Percentiles rank a stretch among this genome's conserved stretches.
phyloP scores from a whole-genome alignment of 2,888 invertebrate genomes.

The Onchidella celtica region DNA sequence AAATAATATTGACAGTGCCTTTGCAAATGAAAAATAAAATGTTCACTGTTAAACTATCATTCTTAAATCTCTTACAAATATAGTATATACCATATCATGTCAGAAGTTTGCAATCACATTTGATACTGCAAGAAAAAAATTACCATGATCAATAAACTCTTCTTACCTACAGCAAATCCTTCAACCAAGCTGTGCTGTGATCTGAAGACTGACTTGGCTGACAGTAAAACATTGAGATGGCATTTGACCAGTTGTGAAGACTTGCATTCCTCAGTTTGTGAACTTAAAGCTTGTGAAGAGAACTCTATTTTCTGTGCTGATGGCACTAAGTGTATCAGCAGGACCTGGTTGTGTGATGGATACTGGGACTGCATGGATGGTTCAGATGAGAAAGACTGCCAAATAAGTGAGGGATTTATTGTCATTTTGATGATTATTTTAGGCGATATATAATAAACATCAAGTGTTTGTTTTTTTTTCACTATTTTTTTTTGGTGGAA shows the following conservation, averaged over 20 bases:
- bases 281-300: slow-evolving; percentile 31
- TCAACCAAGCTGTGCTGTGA: slow-evolving; percentile 32
- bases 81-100: too few species aligned
- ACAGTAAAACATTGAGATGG: slow-evolving; percentile 25
- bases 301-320: slow-evolving; percentile 17
- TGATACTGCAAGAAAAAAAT: too few species aligned
- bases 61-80: too few species aligned
- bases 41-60: too few species aligned
- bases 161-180: not conserved
- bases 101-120: too few species aligned
- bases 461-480: too few species aligned
- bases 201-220: slow-evolving; percentile 5
- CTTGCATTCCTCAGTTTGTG: slow-evolving; percentile 33
- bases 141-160: too few species aligned
- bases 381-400: slow-evolving; percentile 36
- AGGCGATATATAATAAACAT: too few species aligned
- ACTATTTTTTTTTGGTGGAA: too few species aligned
- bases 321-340: slow-evolving; percentile 31
- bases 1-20: too few species aligned
- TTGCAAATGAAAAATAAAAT: too few species aligned
- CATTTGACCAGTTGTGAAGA: slow-evolving; percentile 23
- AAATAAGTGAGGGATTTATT: slow-evolving; percentile 7
- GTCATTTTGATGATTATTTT: not conserved
- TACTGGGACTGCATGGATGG: slow-evolving; percentile 40
- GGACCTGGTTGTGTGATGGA: slow-evolving; percentile 36